phyloP scores from a whole-genome alignment of 2,888 invertebrate genomes.

The Drosophila picticornis region DNA sequence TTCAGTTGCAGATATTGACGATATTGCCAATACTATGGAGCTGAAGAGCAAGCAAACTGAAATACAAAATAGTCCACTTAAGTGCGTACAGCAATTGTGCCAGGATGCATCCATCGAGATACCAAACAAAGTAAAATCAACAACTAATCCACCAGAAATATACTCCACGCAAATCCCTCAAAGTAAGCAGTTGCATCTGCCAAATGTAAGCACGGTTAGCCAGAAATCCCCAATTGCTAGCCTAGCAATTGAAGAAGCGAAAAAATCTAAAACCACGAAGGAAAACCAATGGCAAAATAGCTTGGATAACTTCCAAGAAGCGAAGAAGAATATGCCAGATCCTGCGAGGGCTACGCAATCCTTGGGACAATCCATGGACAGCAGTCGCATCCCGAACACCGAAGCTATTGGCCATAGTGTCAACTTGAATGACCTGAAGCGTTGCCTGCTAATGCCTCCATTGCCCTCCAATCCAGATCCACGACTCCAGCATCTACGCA shows the following conservation, averaged over 20 bases:
- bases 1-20: background rate
- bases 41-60: background rate
- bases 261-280: background rate
- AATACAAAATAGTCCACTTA: background rate
- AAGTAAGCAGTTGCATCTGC: background rate
- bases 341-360: constrained; percentile 26
- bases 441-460: constrained; percentile 28
- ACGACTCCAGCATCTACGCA: constrained; percentile 39
- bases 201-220: background rate
- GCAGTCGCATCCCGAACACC: background rate
- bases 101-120: background rate
- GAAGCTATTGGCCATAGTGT: background rate
- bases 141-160: constrained; percentile 1
- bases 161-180: constrained; percentile 7
- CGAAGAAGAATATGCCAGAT: constrained; percentile 34
- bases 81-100: background rate
- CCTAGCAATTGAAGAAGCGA: background rate
- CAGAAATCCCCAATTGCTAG: background rate
- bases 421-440: constrained; percentile 9
- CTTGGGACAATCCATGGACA: constrained; percentile 24
- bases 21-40: background rate
- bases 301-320: constrained; percentile 36
- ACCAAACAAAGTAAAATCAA: background rate
- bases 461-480: constrained; percentile 22
- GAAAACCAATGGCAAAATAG: constrained; percentile 58